Evolutionary conservation across 2,797 vertebrate species (phyloP), one percentile per base, ranked within the genome.

Genomic region (Crypturellus tataupa): DNA sequence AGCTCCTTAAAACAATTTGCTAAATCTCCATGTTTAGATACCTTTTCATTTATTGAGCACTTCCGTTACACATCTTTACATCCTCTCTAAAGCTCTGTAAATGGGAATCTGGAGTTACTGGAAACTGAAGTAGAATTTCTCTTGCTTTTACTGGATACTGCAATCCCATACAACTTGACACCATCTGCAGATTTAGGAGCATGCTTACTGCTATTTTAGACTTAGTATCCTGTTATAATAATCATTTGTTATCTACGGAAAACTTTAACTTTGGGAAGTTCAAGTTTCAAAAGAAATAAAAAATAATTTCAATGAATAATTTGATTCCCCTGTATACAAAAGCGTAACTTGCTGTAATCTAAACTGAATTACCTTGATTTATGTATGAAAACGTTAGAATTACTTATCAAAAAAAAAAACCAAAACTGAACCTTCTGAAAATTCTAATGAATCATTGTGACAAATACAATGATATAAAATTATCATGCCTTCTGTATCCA

Each of bases 361-460:
- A 29, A 53, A 53, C 51, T 53, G 51, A 53, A 15, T 29, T 53
- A 29, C 51, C 29, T 29, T 53, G 27, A 29, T 53, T 53, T 53
- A 53, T 53, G 27, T 53, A 53, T 53, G 51, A 53, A 53, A 53
- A 29, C 16, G 9, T 29, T 53, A 29, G 25, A 29, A 53, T 25
- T 53, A 51, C 24, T 25, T 51, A 53, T 53, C 24, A 27, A 27
- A 51, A 27, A 53, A 27, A 27, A 27, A 42, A 42, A 42, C 12
- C 12, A 40, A 40, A 9, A 15, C 49, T 27, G 51, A 53, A 53
- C 6, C 14, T 53, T n/a, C n/a, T 53, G 51, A 53, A 53, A 14
- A 16, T 27, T 53, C 25, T 53, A 27, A 8, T 53, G 51, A 40
- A 2, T 35, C 0, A 0, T 31, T 44, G 24, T 31, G 70, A 49